A percentile compares a stretch with the other conserved stretches of the same genome.
phyloP scores from a whole-genome alignment of 1,140 invertebrate species.

The Neelides sp. region DNA sequence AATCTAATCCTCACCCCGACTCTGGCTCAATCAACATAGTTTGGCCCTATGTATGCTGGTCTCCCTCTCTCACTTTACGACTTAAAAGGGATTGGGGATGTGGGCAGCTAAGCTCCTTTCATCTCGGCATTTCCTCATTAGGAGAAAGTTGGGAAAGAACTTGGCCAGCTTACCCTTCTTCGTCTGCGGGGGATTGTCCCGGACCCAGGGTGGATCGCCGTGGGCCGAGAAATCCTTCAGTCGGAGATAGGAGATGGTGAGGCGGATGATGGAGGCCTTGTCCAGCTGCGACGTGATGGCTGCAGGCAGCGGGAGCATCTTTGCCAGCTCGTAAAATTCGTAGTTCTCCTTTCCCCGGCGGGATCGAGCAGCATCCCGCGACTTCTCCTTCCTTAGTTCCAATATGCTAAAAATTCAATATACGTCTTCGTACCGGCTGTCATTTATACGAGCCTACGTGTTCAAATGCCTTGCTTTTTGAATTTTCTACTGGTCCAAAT shows the following conservation, averaged over 20 bases:
- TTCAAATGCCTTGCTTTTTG: constrained; percentile 6
- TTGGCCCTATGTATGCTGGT: too few relatives aligned
- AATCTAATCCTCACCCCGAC: too few relatives aligned
- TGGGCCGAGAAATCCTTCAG: constrained; percentile 86
- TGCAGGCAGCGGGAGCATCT: constrained; percentile 86
- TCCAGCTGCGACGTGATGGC: constrained; percentile 96
- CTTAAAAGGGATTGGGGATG: too few relatives aligned
- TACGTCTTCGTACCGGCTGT: neutral
- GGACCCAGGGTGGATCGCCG: constrained; percentile 87
- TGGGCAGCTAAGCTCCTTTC: too few relatives aligned
- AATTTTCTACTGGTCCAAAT: neutral
- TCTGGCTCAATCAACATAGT: too few relatives aligned
- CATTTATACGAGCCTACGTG: neutral
- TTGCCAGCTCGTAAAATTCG: constrained; percentile 95
- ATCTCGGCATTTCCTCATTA: too few relatives aligned
- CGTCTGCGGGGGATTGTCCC: constrained; percentile 55
- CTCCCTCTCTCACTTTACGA: too few relatives aligned
- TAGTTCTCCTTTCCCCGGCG: constrained; percentile 94
- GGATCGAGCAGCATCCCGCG: constrained; percentile 84
- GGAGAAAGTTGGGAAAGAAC: too few relatives aligned
- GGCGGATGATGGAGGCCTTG: constrained; percentile 95
- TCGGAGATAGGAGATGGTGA: constrained; percentile 95
- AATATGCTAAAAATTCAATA: constrained; percentile 64
- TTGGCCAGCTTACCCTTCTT: constrained; percentile 75
- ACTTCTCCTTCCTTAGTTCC: constrained; percentile 92